Evolutionary conservation across 2,113 vertebrate species (phyloP).

Genomic region (Scomber japonicus): DNA sequence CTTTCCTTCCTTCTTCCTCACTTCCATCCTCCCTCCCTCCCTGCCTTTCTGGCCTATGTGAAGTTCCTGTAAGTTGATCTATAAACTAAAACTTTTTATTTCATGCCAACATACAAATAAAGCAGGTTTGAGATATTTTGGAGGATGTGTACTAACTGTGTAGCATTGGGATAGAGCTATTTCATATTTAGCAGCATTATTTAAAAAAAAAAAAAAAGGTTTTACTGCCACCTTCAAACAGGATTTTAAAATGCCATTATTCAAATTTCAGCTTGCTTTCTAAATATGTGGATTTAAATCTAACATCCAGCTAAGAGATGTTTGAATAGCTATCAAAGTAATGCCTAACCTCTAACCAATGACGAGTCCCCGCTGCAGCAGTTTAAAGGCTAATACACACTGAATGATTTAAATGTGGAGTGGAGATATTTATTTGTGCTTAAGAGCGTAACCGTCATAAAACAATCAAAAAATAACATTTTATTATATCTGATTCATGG

Average conservation of each 20-base stretch:
- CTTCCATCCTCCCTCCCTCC: not conserved
- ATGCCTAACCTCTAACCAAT: not conserved
- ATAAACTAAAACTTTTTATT: not conserved
- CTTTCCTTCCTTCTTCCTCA: not conserved
- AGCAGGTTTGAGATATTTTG: too few relatives aligned
- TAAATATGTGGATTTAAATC: conserved; percentile 16
- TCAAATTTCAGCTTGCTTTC: conserved; percentile 40
- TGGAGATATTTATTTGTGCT: too few relatives aligned
- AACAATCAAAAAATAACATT: too few relatives aligned
- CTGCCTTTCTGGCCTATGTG: not conserved
- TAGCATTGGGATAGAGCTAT: not conserved
- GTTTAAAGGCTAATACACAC: conserved; percentile 12
- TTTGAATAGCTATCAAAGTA: not conserved
- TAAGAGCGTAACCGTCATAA: too few relatives aligned
- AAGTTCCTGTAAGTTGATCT: not conserved
- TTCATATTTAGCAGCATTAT: conserved; percentile 16
- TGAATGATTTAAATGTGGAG: not conserved
- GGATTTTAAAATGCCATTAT: conserved; percentile 48
- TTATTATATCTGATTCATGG: too few relatives aligned
- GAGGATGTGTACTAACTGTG: not conserved
- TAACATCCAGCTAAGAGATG: conserved; percentile 21
- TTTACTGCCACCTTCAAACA: not conserved
- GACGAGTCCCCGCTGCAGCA: not conserved
- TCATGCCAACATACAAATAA: not conserved
- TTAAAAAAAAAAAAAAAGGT: too few relatives aligned